Evolutionary conservation across 2,888 invertebrate genomes (phyloP), one percentile per base, ranked within the genome.

Genomic region (Trichopoda pennipes): DNA sequence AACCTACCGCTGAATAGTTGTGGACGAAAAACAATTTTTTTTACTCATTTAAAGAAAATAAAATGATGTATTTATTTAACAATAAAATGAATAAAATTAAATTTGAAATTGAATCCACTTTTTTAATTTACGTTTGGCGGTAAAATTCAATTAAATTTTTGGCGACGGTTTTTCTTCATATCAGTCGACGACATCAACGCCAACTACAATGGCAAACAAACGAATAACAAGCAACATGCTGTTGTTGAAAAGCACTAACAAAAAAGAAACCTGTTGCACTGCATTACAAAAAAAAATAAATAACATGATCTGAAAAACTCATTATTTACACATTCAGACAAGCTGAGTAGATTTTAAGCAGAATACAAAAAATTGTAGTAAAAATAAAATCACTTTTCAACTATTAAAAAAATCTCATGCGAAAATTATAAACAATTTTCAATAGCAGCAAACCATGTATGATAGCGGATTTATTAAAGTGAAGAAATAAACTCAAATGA

Each of bases 101-200:
- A 87, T 87, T 85, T 88, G 87, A 88, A 88, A 88, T 89, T 89
- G 88, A 87, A 86, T 88, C 85, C 85, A n/a, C n/a, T 60, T 60
- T 42, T 49, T 23, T 14, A 32, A n/a, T 51, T 35, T 51, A 53
- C 51, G 86, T 85, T 88, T 88, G 87, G 86, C 86, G 86, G 86
- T 86, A 86, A 89, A 68, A 88, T 88, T 89, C 88, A 88, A 88
- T 89, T 89, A 89, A 53, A 72, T 63, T 58, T 74, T 83, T 84
- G 78, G 77, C 70, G 82, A 80, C 80, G 80, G 69, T 74, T 75
- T 66, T 84, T 69, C 47, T 79, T 53, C 72, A 80, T 66, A 83
- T 78, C 74, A 69, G 55, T 44, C 81, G 14, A 42, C 73, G 58
- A 64, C 58, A 63, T 74, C 73, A 72, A 63, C 73, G 70, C 56